Evolutionary conservation across 2,888 invertebrate genomes (phyloP).

Genomic region (Calliopum simillimum): DNA sequence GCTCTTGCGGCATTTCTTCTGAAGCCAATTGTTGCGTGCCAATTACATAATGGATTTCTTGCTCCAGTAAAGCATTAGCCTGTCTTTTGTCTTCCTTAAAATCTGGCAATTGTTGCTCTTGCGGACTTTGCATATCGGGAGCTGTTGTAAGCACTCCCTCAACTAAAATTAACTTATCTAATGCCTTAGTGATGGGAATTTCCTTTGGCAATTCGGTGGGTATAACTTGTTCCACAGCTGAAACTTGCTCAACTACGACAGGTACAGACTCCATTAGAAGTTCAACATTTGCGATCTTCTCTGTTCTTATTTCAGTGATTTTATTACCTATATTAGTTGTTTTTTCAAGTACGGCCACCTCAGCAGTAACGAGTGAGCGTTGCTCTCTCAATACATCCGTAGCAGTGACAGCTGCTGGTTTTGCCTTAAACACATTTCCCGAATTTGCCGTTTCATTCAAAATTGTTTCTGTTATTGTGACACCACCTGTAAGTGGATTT

Average conservation of each 20-base stretch:
- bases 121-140: conserved; percentile 76
- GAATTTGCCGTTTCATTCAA: conserved; percentile 72
- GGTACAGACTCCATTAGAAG: conserved; percentile 63
- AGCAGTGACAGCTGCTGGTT: conserved; percentile 73
- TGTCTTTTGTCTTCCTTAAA: conserved; percentile 55
- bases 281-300: conserved; percentile 57
- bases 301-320: conserved; percentile 54
- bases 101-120: conserved; percentile 69
- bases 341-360: conserved; percentile 76
- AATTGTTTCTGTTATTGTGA: conserved; percentile 64
- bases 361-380: conserved; percentile 75
- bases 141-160: conserved; percentile 73
- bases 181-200: conserved; percentile 51
- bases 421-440: not conserved
- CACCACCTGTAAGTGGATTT: conserved; percentile 74
- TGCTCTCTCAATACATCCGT: conserved; percentile 75
- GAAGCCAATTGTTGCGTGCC: not conserved
- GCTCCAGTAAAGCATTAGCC: conserved; percentile 54
- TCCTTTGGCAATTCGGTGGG: conserved; percentile 34
- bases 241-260: conserved; percentile 53
- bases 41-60: conserved; percentile 64
- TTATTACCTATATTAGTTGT: conserved; percentile 70
- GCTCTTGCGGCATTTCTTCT: conserved; percentile 1
- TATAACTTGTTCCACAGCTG: not conserved
- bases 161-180: conserved; percentile 68